Evolutionary conservation across 1,140 invertebrate species (phyloP), one percentile per base, ranked within the genome.

Genomic region (Anastrepha obliqua): DNA sequence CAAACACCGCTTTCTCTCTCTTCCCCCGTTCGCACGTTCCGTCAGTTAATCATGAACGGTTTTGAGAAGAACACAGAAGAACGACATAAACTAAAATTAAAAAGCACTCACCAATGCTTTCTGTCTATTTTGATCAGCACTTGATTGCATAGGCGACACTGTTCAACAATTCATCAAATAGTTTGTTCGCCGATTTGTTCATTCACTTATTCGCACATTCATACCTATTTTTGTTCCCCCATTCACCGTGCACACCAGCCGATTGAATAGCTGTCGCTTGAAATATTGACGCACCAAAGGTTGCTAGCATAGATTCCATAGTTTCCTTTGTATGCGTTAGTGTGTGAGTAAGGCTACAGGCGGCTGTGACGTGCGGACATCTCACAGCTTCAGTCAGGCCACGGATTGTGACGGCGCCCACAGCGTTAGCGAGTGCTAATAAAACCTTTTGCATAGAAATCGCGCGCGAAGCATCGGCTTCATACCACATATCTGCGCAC

Each of bases 401-500:
- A 67, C 11, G 9, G 39, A 29, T 67, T 20, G 74, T 51, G 47
- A 15, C 74, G 74, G 44, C n/a, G 74, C 74, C 74, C 17, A 29
- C 74, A 81, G 74, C 74, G 2, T 11, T 29, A n/a, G 42, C 47
- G 17, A 51, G 51, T 29, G 74, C 74, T 81, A 55, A 55, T 81
- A 81, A 81, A 81, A 58, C 39, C 67, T n/a, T 74, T 44, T 81
- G 74, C 47, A 81, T 81, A 58, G 47, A 20, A 55, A 74, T 47
- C 67, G 67, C 44, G 3, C 13, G 42, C 44, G 29, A 6, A 3
- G 67, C 29, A 29, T 55, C 51, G 9, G 47, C 20, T 81, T 55
- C 47, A 81, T 55, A 3, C 51, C 11, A 55, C 51, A 55, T 55
- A 55, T 55, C 15, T 81, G 29, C 29, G 29, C 74, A 81, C 74